Evolutionary conservation across 2,797 vertebrate species (phyloP).

Genomic region (Tragopan temminckii): DNA sequence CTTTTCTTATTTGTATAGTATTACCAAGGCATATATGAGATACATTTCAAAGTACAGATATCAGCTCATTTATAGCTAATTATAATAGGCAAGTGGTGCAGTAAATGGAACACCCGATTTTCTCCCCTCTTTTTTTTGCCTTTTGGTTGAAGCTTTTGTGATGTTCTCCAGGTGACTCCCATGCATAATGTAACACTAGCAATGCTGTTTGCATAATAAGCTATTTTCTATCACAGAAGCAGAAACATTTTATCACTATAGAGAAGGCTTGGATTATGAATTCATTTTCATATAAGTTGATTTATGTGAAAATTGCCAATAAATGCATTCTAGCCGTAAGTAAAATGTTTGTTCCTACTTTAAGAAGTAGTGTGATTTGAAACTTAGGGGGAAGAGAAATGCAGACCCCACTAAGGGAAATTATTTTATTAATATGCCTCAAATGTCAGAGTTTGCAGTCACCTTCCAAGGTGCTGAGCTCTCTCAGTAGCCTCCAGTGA

Average conservation of each 20-base stretch:
- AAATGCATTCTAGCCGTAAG: conserved; percentile 83
- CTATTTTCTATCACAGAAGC: conserved; percentile 84
- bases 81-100: conserved; percentile 81
- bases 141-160: conserved; percentile 80
- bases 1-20: conserved; percentile 68
- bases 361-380: conserved; percentile 79
- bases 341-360: conserved; percentile 84
- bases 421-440: conserved; percentile 71
- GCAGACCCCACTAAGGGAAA: conserved; percentile 59
- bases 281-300: conserved; percentile 87
- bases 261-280: conserved; percentile 85
- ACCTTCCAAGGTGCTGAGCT: background rate
- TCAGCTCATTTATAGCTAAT: conserved; percentile 83
- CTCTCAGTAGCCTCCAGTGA: background rate
- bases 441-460: conserved; percentile 39
- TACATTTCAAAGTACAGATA: conserved; percentile 79
- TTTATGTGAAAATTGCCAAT: conserved; percentile 87
- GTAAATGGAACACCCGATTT: conserved; percentile 76
- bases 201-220: conserved; percentile 87
- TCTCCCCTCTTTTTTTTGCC: conserved; percentile 49
- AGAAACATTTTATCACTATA: conserved; percentile 86
- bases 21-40: conserved; percentile 76
- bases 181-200: conserved; percentile 85
- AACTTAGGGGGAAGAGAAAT: conserved; percentile 76
- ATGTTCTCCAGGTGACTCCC: conserved; percentile 85